Conservation (phyloP, 1,140 invertebrate genomes). For the Helicoverpa armigera region DNA sequence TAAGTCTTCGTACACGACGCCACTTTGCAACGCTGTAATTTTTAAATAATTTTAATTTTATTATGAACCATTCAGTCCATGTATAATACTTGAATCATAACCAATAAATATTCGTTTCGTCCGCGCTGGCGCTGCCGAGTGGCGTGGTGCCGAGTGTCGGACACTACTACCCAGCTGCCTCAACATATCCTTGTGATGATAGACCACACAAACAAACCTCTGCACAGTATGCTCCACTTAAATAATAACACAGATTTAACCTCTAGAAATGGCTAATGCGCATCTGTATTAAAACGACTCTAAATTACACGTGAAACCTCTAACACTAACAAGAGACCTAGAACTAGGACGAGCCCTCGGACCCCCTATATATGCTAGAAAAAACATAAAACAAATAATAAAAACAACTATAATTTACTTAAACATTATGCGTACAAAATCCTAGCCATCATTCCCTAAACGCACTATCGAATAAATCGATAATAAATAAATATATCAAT, state of each 20-base stretch:
- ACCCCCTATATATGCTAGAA: conserved; percentile 69
- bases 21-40: conserved; percentile 19
- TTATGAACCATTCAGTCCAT: conserved; percentile 21
- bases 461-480: conserved; percentile 69
- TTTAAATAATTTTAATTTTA: conserved; percentile 36
- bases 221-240: conserved; percentile 57
- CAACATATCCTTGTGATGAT: conserved; percentile 53
- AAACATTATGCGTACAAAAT: conserved; percentile 84
- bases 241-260: conserved; percentile 73
- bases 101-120: conserved; percentile 30
- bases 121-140: not conserved
- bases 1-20: conserved; percentile 24
- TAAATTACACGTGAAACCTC: conserved; percentile 64
- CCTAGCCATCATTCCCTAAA: conserved; percentile 72
- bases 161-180: conserved; percentile 51
- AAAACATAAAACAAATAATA: conserved; percentile 74
- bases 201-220: conserved; percentile 35
- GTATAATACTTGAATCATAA: conserved; percentile 39
- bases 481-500: conserved; percentile 78
- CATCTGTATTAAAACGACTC: conserved; percentile 64
- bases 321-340: conserved; percentile 70
- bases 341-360: conserved; percentile 55
- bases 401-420: conserved; percentile 85
- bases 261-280: conserved; percentile 74
- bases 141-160: not conserved